Evolutionary conservation across 2,113 vertebrate genomes (phyloP).

Genomic region (Peucedramus taeniatus): DNA sequence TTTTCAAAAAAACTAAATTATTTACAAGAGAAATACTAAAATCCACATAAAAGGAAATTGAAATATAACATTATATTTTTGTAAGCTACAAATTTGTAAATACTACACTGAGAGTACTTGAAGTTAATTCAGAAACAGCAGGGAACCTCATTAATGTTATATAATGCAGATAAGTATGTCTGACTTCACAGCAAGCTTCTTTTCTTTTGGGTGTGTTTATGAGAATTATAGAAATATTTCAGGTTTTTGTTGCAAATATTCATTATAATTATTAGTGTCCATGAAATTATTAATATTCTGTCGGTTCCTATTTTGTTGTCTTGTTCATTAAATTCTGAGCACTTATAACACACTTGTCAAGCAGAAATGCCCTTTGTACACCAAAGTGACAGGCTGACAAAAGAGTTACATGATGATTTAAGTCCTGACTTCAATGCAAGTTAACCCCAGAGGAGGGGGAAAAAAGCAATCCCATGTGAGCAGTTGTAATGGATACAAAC

Average conservation of each 20-base stretch:
- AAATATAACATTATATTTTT: constrained; percentile 44
- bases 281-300: not conserved
- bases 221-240: constrained; percentile 24
- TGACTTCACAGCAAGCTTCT: constrained; percentile 36
- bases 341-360: not conserved
- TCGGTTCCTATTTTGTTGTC: not conserved
- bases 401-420: not conserved
- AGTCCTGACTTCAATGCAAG: not conserved
- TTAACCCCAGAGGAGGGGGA: not conserved
- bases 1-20: constrained; percentile 37
- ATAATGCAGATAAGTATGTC: constrained; percentile 48
- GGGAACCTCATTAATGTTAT: constrained; percentile 40
- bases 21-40: constrained; percentile 69
- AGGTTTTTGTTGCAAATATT: constrained; percentile 47
- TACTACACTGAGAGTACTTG: not conserved
- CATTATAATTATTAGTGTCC: constrained; percentile 36
- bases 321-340: constrained; percentile 30
- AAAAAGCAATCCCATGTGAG: not conserved
- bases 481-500: not conserved
- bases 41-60: constrained; percentile 46
- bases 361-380: not conserved
- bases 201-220: constrained; percentile 46
- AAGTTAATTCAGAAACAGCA: constrained; percentile 70
- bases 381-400: not conserved
- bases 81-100: no score